Evolutionary conservation across 2,797 vertebrate genomes (phyloP).

Genomic region (Hoplostethus mediterraneus): DNA sequence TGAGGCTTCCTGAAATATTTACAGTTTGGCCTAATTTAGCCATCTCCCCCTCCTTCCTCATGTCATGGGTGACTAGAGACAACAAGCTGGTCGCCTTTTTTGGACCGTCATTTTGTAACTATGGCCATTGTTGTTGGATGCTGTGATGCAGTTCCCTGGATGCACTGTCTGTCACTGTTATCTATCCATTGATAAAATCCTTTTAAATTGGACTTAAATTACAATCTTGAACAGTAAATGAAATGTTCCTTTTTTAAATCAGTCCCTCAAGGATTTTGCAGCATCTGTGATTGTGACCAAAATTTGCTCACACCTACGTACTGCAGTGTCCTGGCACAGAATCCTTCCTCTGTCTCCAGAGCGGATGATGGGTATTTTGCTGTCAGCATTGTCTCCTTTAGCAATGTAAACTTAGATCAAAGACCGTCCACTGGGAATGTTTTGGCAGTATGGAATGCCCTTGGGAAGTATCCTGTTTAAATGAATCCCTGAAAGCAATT

Average conservation of each 20-base stretch:
- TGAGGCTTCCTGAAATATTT: slow-evolving; percentile 87
- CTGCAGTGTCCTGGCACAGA: slow-evolving; percentile 1
- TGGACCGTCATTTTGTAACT: slow-evolving; percentile 17
- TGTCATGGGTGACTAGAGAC: slow-evolving; percentile 68
- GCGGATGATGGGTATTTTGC: slow-evolving; percentile 23
- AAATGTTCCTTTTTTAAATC: not conserved
- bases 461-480: not conserved
- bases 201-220: not conserved
- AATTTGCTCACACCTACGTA: slow-evolving; percentile 9
- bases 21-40: slow-evolving; percentile 85
- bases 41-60: slow-evolving; percentile 57
- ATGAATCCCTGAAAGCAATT: slow-evolving; percentile 20
- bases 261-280: not conserved
- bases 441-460: slow-evolving; percentile 1
- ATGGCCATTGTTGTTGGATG: slow-evolving; percentile 20
- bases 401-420: slow-evolving; percentile 28
- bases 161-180: not conserved
- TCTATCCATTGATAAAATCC: not conserved
- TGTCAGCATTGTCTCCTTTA: slow-evolving; percentile 26
- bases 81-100: slow-evolving; percentile 49
- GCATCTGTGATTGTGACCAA: not conserved
- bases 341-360: slow-evolving; percentile 19
- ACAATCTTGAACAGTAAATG: not conserved
- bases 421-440: slow-evolving; percentile 27
- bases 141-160: not conserved